Percentiles rank a stretch among this genome's conserved stretches.
Conservation (phyloP, 1,140 invertebrate genomes). For the Spodoptera frugiperda region DNA sequence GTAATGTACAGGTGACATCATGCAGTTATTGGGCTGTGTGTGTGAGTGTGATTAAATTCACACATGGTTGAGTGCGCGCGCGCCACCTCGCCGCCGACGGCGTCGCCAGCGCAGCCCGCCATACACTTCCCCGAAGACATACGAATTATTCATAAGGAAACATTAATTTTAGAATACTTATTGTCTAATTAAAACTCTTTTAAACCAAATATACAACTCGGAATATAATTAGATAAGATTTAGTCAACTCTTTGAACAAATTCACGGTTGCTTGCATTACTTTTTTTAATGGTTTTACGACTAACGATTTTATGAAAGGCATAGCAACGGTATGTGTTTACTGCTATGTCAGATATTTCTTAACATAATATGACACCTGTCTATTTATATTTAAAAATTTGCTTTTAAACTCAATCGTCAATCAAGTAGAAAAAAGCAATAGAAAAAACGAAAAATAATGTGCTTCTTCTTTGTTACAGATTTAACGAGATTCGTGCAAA, state of each 20-base stretch:
- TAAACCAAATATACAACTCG: constrained; percentile 23
- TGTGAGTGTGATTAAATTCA: constrained; percentile 63
- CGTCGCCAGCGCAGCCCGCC: background rate
- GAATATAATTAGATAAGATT: constrained; percentile 4
- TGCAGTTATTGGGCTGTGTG: constrained; percentile 55
- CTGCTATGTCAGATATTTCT: no score
- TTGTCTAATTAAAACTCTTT: constrained; percentile 39
- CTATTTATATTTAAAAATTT: no score
- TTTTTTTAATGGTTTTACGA: constrained; percentile 14
- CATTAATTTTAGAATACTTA: constrained; percentile 42
- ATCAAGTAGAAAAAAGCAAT: no score
- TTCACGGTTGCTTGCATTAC: constrained; percentile 28
- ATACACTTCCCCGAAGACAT: constrained; percentile 57
- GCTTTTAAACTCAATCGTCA: no score
- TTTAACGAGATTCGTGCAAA: background rate
- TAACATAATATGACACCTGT: no score
- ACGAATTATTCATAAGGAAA: constrained; percentile 55
- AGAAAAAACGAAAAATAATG: background rate
- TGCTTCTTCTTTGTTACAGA: constrained; percentile 30
- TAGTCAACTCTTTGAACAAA: constrained; percentile 15
- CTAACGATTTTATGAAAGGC: constrained; percentile 1
- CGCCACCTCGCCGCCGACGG: constrained; percentile 3
- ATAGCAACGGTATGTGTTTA: background rate
- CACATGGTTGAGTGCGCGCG: constrained; percentile 55
- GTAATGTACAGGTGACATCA: constrained; percentile 66